A percentile compares a stretch with the other conserved stretches of the same genome.
Evolutionary conservation across 2,797 vertebrate species (phyloP).

Genomic region (Petrocephalus sullivani): DNA sequence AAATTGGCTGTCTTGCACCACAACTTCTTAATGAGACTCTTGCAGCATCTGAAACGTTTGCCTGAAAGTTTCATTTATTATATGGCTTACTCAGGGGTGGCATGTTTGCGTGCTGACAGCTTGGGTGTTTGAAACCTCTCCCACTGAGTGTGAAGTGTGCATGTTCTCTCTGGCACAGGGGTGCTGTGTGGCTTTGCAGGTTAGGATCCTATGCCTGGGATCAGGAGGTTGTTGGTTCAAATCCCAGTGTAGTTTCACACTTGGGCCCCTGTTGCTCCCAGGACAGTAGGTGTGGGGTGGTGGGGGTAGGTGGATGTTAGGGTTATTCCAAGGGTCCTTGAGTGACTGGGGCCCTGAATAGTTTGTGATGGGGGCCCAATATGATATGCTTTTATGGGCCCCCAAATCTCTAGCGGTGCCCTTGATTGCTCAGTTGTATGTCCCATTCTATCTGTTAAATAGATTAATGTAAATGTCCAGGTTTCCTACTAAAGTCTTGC

Average conservation of each 20-base stretch:
- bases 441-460: not conserved
- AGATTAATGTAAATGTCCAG: not conserved
- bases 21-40: not conserved
- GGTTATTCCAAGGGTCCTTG: not conserved
- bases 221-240: not conserved
- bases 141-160: not conserved
- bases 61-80: conserved; percentile 20
- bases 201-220: not conserved
- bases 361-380: not conserved
- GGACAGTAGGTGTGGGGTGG: not conserved
- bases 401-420: not conserved
- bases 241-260: not conserved
- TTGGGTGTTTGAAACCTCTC: not conserved
- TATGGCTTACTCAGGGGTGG: not conserved
- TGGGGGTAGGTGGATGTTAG: not conserved
- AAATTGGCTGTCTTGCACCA: not conserved
- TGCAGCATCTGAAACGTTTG: not conserved
- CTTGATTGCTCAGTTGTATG: not conserved
- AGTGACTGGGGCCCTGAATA: not conserved
- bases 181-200: not conserved
- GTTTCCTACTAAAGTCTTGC: not conserved
- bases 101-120: not conserved
- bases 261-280: not conserved
- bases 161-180: not conserved
- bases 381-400: not conserved